Conservation (phyloP, 2,113 vertebrate species). For the Platysteira castanea region DNA sequence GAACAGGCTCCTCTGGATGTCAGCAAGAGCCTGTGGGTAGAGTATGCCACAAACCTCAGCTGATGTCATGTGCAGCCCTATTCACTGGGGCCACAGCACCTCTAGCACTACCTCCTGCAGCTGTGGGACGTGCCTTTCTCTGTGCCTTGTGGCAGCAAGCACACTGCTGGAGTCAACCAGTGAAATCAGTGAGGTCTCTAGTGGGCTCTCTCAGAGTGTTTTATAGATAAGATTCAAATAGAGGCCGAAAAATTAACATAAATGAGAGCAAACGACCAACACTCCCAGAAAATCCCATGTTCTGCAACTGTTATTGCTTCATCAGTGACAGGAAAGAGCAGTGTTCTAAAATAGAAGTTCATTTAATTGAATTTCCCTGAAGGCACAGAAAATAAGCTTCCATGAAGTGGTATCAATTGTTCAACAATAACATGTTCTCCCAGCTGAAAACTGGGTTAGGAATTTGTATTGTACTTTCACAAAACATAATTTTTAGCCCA, state of each 20-base stretch:
- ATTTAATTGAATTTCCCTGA: constrained; percentile 44
- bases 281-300: constrained; percentile 28
- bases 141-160: background rate
- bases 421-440: constrained; percentile 37
- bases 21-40: background rate
- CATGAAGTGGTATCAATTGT: constrained; percentile 41
- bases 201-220: background rate
- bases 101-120: background rate
- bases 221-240: background rate
- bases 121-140: background rate
- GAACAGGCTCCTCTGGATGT: background rate
- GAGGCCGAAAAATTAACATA: background rate
- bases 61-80: background rate
- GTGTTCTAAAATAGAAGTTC: constrained; percentile 53
- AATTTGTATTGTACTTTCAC: constrained; percentile 51
- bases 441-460: constrained; percentile 40
- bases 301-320: constrained; percentile 52
- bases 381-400: constrained; percentile 45
- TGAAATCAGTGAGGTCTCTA: background rate
- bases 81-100: background rate
- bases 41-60: background rate
- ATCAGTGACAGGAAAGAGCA: constrained; percentile 41
- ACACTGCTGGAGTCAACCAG: background rate
- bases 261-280: background rate
- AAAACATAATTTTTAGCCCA: background rate